Percentiles rank a stretch among this genome's conserved stretches.
Conservation (phyloP, 1,140 invertebrate genomes). For the Pseudobourletiella spinata region DNA sequence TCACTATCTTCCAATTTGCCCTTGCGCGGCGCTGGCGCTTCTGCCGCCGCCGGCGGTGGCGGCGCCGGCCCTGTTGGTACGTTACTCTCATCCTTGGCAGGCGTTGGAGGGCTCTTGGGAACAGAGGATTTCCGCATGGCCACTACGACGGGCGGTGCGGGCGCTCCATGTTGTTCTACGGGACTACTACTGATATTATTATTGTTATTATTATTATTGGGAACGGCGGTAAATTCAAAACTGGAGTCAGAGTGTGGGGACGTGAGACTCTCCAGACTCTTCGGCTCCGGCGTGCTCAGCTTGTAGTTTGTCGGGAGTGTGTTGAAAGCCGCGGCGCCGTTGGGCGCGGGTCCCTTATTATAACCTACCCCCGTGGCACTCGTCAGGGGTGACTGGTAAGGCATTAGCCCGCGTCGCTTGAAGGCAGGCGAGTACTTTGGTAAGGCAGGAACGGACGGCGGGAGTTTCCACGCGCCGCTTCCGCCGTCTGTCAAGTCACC, state of each 20-base stretch:
- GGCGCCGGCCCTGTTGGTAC: constrained; percentile 36
- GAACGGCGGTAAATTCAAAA: constrained; percentile 50
- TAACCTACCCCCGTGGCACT: too few relatives aligned
- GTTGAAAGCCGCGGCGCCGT: not conserved
- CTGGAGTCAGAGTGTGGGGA: constrained; percentile 47
- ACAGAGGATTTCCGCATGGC: too few relatives aligned
- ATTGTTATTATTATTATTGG: too few relatives aligned
- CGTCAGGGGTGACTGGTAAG: constrained; percentile 48
- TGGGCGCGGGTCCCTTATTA: too few relatives aligned
- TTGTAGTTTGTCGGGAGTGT: constrained; percentile 6
- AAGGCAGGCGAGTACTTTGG: constrained; percentile 77
- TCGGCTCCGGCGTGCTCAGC: constrained; percentile 41
- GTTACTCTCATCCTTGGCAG: constrained; percentile 35
- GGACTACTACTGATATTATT: too few relatives aligned
- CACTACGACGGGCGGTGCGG: not conserved
- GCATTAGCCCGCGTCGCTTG: constrained; percentile 61
- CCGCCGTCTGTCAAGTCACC: too few relatives aligned
- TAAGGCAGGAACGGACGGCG: constrained; percentile 39
- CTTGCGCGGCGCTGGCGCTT: constrained; percentile 39
- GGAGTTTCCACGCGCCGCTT: constrained; percentile 35
- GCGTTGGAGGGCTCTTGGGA: not conserved
- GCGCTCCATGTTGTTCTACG: constrained; percentile 1
- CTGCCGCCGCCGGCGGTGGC: constrained; percentile 41
- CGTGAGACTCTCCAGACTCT: constrained; percentile 52
- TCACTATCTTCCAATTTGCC: too few relatives aligned